Evolutionary conservation across 2,797 vertebrate genomes (phyloP).

Genomic region (Mustela erminea): DNA sequence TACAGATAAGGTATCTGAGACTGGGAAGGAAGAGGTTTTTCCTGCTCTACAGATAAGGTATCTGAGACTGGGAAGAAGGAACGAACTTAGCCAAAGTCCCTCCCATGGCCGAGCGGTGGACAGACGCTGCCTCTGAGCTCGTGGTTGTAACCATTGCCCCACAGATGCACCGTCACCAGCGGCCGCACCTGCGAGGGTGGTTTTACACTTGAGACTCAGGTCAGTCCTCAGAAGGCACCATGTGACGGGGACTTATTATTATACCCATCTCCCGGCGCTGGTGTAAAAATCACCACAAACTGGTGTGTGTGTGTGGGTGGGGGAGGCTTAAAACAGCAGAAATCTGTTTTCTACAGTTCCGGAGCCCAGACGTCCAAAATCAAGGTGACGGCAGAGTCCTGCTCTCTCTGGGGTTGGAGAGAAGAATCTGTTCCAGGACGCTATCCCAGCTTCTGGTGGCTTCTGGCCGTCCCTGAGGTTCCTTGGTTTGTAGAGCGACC

Average conservation of each 20-base stretch:
- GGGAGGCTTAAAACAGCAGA: neutral
- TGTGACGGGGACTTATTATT: no score
- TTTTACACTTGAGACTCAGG: no score
- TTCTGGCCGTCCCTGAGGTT: fast-evolving
- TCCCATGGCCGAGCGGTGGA: fast-evolving
- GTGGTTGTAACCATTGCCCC: fast-evolving
- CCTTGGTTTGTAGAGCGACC: no score
- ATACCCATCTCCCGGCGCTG: neutral
- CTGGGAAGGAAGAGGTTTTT: neutral
- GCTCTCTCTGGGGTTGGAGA: neutral
- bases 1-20: neutral
- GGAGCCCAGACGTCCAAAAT: neutral
- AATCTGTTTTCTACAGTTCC: neutral
- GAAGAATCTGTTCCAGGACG: neutral
- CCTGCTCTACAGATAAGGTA: no score
- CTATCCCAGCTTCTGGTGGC: neutral
- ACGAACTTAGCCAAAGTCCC: neutral
- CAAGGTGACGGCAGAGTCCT: fast-evolving
- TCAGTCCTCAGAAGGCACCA: neutral
- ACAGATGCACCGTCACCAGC: fast-evolving
- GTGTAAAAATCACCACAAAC: neutral
- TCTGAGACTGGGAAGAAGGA: neutral
- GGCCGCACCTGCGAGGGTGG: neutral
- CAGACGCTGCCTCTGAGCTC: neutral
- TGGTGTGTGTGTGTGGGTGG: no score